Percentiles rank a stretch among this genome's conserved stretches.
phyloP scores from a whole-genome alignment of 2,113 vertebrate species.

The Cygnus buccinator region DNA sequence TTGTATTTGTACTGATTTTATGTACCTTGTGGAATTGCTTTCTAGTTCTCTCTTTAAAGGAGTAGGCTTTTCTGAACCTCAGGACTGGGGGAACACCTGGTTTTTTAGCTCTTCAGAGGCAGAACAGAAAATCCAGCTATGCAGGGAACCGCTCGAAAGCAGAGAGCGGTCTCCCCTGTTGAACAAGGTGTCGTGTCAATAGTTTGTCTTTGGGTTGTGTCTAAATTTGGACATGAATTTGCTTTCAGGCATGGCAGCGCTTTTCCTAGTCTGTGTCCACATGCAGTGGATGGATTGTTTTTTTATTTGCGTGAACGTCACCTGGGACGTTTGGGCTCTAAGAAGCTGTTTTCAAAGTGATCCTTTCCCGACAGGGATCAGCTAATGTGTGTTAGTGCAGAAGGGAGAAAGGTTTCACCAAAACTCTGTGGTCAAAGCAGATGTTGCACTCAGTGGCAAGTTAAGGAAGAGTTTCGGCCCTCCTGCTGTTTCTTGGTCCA shows the following conservation, averaged over 20 bases:
- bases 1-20: neutral
- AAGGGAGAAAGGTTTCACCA: neutral
- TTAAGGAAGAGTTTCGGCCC: neutral
- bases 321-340: neutral
- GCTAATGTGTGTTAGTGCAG: neutral
- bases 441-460: accelerated
- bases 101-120: neutral
- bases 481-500: neutral
- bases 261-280: neutral
- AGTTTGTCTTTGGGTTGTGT: neutral
- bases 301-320: neutral
- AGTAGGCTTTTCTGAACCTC: neutral
- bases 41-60: neutral
- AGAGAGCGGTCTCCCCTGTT: neutral
- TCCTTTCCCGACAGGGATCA: neutral
- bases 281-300: neutral
- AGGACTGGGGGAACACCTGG: neutral
- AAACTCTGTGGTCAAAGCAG: neutral
- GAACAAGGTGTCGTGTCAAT: neutral
- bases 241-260: neutral
- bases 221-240: neutral
- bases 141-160: neutral
- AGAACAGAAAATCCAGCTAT: neutral
- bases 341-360: neutral
- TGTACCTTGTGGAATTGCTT: neutral